These are phyloP conservation scores for Bambusicola thoracicus DNA, from an alignment of 2,113 vertebrate species.

Conservation along the genomic window DNA sequence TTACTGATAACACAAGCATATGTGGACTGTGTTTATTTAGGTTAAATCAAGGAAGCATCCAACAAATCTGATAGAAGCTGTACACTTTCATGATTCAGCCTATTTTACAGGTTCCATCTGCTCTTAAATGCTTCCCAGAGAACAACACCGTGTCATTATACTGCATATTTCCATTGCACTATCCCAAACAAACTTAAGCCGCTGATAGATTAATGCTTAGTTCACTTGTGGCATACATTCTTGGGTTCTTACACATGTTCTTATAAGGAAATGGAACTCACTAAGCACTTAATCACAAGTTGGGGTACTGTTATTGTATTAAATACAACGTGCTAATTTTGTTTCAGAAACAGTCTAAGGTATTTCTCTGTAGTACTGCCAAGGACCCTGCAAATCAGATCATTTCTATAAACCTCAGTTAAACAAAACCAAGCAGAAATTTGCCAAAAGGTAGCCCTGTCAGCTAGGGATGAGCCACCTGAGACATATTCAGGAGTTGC, in stretches of 20 bases:
- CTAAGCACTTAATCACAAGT: conserved; percentile 50
- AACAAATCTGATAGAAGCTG: conserved; percentile 9
- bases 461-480: neutral
- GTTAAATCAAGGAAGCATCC: conserved; percentile 37
- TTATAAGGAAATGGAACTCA: conserved; percentile 75
- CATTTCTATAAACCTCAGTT: conserved; percentile 14
- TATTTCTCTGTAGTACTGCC: conserved; percentile 5
- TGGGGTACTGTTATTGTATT: conserved; percentile 26
- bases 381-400: conserved; percentile 43
- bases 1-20: conserved; percentile 10
- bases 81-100: conserved; percentile 20
- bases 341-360: conserved; percentile 31
- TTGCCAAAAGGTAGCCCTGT: neutral
- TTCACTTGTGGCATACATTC: conserved; percentile 67
- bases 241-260: conserved; percentile 68
- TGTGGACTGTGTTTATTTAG: conserved; percentile 37
- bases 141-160: conserved; percentile 58
- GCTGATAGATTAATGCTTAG: conserved; percentile 75
- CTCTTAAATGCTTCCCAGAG: conserved; percentile 57
- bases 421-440: conserved; percentile 42
- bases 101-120: conserved; percentile 66
- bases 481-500: neutral
- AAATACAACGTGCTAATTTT: neutral
- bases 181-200: conserved; percentile 70
- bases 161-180: conserved; percentile 40